Evolutionary conservation across 2,113 vertebrate species (phyloP).

Genomic region (Prunella himalayana): DNA sequence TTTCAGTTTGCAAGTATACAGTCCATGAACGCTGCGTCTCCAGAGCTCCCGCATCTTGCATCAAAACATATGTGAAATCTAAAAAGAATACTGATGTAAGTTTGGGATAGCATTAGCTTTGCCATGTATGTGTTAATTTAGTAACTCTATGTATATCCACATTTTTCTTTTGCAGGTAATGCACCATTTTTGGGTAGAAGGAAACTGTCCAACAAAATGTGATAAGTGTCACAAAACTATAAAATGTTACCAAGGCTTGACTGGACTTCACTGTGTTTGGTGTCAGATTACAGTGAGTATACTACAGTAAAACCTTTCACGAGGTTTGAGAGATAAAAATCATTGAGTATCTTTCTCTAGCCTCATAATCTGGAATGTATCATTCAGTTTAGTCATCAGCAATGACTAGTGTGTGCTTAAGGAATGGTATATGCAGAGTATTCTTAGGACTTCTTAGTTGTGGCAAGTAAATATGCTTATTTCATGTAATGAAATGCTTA

Average conservation of each 20-base stretch:
- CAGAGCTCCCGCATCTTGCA: conserved; percentile 87
- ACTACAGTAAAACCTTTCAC: background rate
- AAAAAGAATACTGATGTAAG: conserved; percentile 92
- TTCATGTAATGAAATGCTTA: background rate
- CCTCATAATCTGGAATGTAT: background rate
- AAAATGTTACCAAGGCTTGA: conserved; percentile 94
- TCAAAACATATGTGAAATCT: conserved; percentile 93
- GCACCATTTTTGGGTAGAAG: conserved; percentile 96
- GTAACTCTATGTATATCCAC: background rate
- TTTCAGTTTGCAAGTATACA: conserved; percentile 92
- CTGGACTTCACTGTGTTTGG: conserved; percentile 94
- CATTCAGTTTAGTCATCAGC: background rate
- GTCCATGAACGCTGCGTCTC: conserved; percentile 89
- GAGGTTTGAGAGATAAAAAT: background rate
- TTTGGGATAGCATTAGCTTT: background rate
- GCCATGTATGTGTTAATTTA: background rate
- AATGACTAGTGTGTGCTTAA: background rate
- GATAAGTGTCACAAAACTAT: conserved; percentile 96
- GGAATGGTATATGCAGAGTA: background rate
- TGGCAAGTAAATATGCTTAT: background rate
- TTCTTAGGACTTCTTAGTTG: background rate
- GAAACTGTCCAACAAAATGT: conserved; percentile 92
- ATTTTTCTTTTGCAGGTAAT: conserved; percentile 79
- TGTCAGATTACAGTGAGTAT: conserved; percentile 94
- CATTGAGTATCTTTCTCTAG: background rate